Evolutionary conservation across 2,888 invertebrate genomes (phyloP), one percentile per base, ranked within the genome.

Genomic region (Nebria brevicollis): DNA sequence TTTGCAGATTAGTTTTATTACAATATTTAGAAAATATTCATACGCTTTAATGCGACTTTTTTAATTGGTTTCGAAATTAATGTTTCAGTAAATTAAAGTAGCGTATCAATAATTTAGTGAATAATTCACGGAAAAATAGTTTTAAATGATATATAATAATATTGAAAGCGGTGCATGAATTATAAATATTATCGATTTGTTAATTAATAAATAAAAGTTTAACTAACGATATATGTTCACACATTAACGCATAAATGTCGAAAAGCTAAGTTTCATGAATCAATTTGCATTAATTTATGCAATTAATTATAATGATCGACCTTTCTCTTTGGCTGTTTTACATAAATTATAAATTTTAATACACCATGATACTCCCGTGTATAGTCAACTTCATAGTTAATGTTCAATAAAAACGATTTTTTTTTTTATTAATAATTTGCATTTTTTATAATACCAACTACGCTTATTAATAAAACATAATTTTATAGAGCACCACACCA

Each of bases 211-310:
- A 73, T 78, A 78, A 78, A 78, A 73, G 20, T 64, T 54, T 70
- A 72, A 77, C 77, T 72, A 78, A 78, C 73, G 78, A 64, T 41
- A 64, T 73, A 25, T 78, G 78, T 78, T 78, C 65, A 42, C 78
- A 78, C 78, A 73, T 78, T 78, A 73, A 66, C 54, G 64, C 66
- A 78, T 78, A 72, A 72, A 78, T 78, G 66, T 78, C 73, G 72
- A 73, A 70, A 70, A 78, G 72, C 72, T 78, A 78, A 73, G 41
- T 73, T 26, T 26, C 79, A 66, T 75, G 68, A 79, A 75, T 79
- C 79, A 75, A 79, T 79, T 79, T 74, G 75, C 43, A 68, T 79
- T 79, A 79, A 75, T 79, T 65, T 75, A 79, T 65, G 64, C 75
- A 75, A 79, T 79, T 79, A 75, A 75, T 68, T 74, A 74, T 78